phyloP scores from a whole-genome alignment of 2,797 vertebrate genomes.

The Labroides dimidiatus region DNA sequence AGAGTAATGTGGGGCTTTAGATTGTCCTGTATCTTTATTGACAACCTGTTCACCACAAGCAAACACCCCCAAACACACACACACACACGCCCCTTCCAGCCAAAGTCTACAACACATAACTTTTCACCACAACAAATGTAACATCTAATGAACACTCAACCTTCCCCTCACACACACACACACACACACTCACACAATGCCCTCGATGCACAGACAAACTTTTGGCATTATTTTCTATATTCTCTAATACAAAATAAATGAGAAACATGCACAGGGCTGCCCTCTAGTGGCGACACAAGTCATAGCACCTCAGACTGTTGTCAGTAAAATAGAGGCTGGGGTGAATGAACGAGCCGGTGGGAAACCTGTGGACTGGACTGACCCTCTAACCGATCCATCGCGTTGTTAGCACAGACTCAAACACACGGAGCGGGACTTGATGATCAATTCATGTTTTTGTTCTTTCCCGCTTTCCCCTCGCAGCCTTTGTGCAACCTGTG shows the following conservation, averaged over 20 bases:
- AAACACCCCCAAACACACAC: neutral
- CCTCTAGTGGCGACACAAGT: slow-evolving; percentile 54
- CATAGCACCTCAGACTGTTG: slow-evolving; percentile 71
- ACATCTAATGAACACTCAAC: slow-evolving; percentile 64
- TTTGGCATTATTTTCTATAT: slow-evolving; percentile 70
- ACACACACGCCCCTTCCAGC: slow-evolving; percentile 28
- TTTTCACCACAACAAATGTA: slow-evolving; percentile 76
- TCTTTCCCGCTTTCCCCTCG: slow-evolving; percentile 8
- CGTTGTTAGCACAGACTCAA: slow-evolving; percentile 9
- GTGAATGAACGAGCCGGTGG: slow-evolving; percentile 12
- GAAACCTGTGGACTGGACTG: slow-evolving; percentile 24
- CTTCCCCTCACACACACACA: slow-evolving; percentile 28
- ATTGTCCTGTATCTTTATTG: slow-evolving; percentile 62
- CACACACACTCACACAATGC: slow-evolving; percentile 24
- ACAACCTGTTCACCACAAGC: slow-evolving; percentile 50
- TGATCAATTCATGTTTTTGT: slow-evolving; percentile 45
- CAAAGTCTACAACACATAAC: slow-evolving; percentile 71
- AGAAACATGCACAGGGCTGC: slow-evolving; percentile 69
- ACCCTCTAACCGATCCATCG: slow-evolving; percentile 34
- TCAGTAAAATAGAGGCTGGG: neutral
- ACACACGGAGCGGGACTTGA: slow-evolving; percentile 17
- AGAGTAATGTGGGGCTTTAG: slow-evolving; percentile 59
- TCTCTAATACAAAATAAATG: slow-evolving; percentile 50
- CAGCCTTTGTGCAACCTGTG: slow-evolving; percentile 18
- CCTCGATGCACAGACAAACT: slow-evolving; percentile 54